These are phyloP conservation scores for Sinocyclocheilus anshuiensis DNA, from an alignment of 2,113 vertebrate genomes.

Conservation along the genomic window DNA sequence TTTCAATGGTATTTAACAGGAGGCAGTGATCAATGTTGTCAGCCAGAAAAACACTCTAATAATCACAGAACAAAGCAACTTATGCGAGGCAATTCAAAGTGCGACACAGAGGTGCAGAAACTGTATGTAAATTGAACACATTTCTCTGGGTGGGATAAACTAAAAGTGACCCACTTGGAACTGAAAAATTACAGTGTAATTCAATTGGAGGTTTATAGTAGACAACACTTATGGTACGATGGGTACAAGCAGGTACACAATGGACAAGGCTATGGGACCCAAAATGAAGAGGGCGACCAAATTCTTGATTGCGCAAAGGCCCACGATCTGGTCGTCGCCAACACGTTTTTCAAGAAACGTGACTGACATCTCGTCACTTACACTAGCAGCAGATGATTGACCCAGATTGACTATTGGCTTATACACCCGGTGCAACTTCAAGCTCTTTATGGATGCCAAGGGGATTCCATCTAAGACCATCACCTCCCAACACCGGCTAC, in stretches of 20 bases:
- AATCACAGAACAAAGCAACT: constrained; percentile 9
- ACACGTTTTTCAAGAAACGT: too few species aligned
- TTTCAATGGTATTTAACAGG: constrained; percentile 1
- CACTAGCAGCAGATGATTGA: too few species aligned
- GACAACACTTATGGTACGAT: too few species aligned
- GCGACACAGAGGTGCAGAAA: neutral
- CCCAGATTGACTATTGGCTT: neutral
- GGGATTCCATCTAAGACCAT: neutral
- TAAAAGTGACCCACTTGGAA: constrained; percentile 37
- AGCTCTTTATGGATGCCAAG: neutral
- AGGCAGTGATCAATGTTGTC: constrained; percentile 2
- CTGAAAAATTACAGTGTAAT: constrained; percentile 41
- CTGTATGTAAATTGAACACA: neutral
- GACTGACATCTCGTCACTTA: too few species aligned
- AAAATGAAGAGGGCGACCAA: too few species aligned
- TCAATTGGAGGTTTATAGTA: constrained; percentile 14
- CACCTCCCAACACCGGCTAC: neutral
- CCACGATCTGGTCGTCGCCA: too few species aligned
- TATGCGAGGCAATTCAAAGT: neutral
- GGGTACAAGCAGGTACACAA: neutral
- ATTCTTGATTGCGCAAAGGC: too few species aligned
- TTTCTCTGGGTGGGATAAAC: neutral
- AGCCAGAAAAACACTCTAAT: neutral
- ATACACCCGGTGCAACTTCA: neutral
- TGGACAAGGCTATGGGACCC: too few species aligned